Conservation (phyloP, 2,797 vertebrate species). For the Girardinus metallicus region DNA sequence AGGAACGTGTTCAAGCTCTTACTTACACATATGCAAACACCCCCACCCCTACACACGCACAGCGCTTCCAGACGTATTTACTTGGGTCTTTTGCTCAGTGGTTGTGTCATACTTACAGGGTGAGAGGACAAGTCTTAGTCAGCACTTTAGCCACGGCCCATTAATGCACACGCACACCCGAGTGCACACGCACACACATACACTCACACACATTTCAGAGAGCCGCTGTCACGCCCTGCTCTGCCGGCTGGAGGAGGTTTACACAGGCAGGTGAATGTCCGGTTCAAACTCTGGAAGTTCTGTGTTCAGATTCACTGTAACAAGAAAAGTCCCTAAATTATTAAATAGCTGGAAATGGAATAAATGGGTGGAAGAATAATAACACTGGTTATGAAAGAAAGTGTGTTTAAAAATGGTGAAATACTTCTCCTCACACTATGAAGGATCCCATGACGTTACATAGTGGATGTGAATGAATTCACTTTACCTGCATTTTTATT, state of each 20-base stretch:
- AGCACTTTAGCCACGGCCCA: slow-evolving; percentile 43
- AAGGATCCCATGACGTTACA: neutral
- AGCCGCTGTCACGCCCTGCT: slow-evolving; percentile 15
- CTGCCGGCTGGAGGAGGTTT: slow-evolving; percentile 26
- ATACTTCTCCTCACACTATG: slow-evolving; percentile 10
- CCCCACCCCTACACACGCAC: neutral
- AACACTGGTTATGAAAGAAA: slow-evolving; percentile 8
- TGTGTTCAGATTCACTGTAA: slow-evolving; percentile 62
- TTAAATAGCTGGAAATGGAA: slow-evolving; percentile 66
- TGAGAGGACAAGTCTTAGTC: slow-evolving; percentile 51
- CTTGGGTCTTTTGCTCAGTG: slow-evolving; percentile 37
- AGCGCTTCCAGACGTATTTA: neutral
- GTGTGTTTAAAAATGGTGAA: slow-evolving; percentile 6
- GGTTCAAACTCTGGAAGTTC: slow-evolving; percentile 35
- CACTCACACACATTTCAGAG: slow-evolving; percentile 5
- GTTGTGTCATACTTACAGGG: slow-evolving; percentile 46
- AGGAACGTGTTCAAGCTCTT: neutral
- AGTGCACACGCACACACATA: neutral
- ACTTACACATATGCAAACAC: neutral
- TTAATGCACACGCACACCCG: neutral
- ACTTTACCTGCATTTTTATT: neutral
- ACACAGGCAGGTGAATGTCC: slow-evolving; percentile 31
- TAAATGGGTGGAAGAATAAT: slow-evolving; percentile 29
- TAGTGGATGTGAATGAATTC: neutral
- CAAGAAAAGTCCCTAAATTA: slow-evolving; percentile 64